phyloP scores from a whole-genome alignment of 1,140 invertebrate genomes.

The Papilio helenus region DNA sequence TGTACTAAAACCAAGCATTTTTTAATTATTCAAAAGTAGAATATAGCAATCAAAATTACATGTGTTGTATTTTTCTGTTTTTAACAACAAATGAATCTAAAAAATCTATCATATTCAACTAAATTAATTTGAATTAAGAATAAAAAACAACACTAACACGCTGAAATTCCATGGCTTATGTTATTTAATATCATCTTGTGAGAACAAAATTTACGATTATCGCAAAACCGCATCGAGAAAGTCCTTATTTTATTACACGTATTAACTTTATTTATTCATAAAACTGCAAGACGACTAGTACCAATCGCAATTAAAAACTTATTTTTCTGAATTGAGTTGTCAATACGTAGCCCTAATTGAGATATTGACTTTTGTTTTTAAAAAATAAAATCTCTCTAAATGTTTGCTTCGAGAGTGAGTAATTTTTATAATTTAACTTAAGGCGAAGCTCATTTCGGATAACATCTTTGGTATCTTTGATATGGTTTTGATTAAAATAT shows the following conservation, averaged over 20 bases:
- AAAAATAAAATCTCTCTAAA: slow-evolving; percentile 46
- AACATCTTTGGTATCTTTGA: slow-evolving; percentile 8
- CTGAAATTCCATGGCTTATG: neutral
- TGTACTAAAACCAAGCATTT: neutral
- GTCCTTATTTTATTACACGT: neutral
- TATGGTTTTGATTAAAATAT: slow-evolving; percentile 13
- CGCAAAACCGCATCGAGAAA: neutral
- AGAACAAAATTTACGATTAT: neutral
- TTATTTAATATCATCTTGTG: neutral
- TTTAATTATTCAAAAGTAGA: too few species aligned
- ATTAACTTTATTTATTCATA: slow-evolving; percentile 11
- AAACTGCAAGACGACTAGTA: neutral
- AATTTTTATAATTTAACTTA: slow-evolving; percentile 37
- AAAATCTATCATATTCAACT: too few species aligned
- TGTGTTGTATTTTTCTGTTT: too few species aligned
- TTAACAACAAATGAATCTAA: too few species aligned
- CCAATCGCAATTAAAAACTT: slow-evolving; percentile 28
- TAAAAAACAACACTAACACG: too few species aligned
- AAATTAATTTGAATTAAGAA: too few species aligned
- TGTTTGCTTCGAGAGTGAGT: neutral
- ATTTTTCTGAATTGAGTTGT: slow-evolving; percentile 51
- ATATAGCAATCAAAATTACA: too few species aligned
- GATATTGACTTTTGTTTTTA: slow-evolving; percentile 56
- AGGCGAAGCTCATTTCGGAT: slow-evolving; percentile 42
- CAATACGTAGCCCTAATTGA: slow-evolving; percentile 54